Base-by-base conservation (phyloP, 2,797 vertebrate species). In the Malurus leucopterus region DNA sequence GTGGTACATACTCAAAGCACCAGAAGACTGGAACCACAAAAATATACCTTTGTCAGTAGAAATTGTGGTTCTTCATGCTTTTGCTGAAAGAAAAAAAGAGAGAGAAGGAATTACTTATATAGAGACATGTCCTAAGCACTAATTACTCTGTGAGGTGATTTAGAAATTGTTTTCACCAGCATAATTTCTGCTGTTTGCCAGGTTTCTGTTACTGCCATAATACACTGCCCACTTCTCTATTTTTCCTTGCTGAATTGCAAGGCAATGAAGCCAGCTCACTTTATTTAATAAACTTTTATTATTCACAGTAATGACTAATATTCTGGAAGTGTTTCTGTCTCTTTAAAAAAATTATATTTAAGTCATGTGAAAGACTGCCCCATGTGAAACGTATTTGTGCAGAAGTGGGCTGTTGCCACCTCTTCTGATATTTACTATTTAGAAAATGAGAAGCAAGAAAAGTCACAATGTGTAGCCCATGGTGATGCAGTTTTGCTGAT, bases 381-480 rank as follows among this genome's bases (percentile, higher is more conserved):
- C 9, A 3, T 13, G 44, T 47, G 44, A 63, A 68, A 19, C 1
- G 1, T 58, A 26, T 5, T 5, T 41, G 30, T 71, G 77, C 38
- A 49, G 40, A 74, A 72, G 36, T n/a, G 29, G 55, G 12, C 61
- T 76, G 49, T 72, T 80, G 46, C 58, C 3, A 0, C 53, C 38
- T 65, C 23, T 58, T 44, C 8, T 1, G 24, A 10, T 71, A 26
- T 22, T 57, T 38, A 16, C 18, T 1, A 0, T 84, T 55, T 81
- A n/a, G 55, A 78, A 41, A 3, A 32, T 19, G 41, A 77, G 51
- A 71, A 74, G 8, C 34, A 83, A 46, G 68, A 32, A 49, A 46
- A 70, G 47, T 72, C 4, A 2, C 55, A 6, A 8, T 40, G 17
- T 30, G 38, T 49, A 57, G 69, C 22, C 4, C 0, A 0, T 20